Conservation (phyloP, 2,113 vertebrate genomes). For the Ictalurus punctatus region DNA sequence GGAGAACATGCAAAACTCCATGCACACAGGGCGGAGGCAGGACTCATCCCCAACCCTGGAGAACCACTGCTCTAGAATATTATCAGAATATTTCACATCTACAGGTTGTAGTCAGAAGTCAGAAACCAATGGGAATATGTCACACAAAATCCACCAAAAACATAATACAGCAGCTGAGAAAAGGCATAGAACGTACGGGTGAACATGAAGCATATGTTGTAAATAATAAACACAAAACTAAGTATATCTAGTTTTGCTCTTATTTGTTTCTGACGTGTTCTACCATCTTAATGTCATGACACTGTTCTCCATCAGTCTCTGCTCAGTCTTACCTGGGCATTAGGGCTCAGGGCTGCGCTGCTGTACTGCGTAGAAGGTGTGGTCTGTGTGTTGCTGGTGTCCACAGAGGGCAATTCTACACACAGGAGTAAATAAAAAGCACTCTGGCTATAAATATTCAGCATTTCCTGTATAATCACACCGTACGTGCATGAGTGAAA, state of each 20-base stretch:
- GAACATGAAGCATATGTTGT: background rate
- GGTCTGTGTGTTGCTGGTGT: constrained; percentile 44
- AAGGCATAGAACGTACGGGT: background rate
- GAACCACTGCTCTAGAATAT: background rate
- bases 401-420: constrained; percentile 52
- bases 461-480: background rate
- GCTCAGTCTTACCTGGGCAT: constrained; percentile 60
- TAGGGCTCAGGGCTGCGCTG: constrained; percentile 30
- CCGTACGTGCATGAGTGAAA: background rate
- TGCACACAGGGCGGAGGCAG: too few species aligned
- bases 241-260: background rate
- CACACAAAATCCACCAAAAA: too few species aligned
- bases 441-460: background rate
- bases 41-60: too few species aligned
- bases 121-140: too few species aligned
- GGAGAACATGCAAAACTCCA: too few species aligned
- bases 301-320: background rate
- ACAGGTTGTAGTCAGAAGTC: background rate
- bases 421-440: background rate
- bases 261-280: background rate
- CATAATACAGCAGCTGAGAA: background rate
- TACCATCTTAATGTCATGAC: background rate
- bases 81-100: background rate
- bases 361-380: background rate
- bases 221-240: background rate